These are phyloP conservation scores for Nemotelus pantherinus DNA, from an alignment of 2,888 invertebrate species.

Conservation along the genomic window DNA sequence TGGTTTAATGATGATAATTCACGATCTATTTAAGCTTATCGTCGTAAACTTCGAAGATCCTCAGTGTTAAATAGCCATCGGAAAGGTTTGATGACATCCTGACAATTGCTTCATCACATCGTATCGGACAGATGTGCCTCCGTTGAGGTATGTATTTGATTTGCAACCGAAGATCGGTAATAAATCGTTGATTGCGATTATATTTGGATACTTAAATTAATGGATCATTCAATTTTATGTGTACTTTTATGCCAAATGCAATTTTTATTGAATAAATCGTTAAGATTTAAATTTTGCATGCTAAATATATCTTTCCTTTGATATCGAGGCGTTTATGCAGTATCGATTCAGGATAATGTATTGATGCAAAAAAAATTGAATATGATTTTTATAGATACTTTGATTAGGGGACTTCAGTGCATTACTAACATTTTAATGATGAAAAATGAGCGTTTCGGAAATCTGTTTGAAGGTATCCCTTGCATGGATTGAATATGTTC, in stretches of 20 bases:
- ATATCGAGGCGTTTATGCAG: no score
- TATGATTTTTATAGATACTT: no score
- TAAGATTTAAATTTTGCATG: background rate
- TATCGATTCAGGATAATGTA: no score
- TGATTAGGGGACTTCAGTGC: no score
- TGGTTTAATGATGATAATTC: slow-evolving; percentile 28
- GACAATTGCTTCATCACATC: slow-evolving; percentile 41
- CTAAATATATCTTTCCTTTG: no score
- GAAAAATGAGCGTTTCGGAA: no score
- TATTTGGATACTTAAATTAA: slow-evolving; percentile 37
- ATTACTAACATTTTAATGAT: no score
- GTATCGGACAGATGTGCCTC: slow-evolving; percentile 13
- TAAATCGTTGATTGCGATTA: slow-evolving; percentile 27
- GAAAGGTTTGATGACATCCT: background rate
- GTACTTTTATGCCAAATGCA: background rate
- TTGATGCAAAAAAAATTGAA: no score
- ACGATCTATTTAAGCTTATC: slow-evolving; percentile 39
- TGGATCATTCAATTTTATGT: slow-evolving; percentile 25
- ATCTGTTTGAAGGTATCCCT: no score
- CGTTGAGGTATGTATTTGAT: background rate
- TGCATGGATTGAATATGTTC: no score
- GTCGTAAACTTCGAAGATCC: slow-evolving; percentile 33
- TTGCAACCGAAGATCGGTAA: background rate
- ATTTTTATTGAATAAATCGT: background rate
- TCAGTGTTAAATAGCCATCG: background rate